Conservation (phyloP, 1,140 invertebrate species). For the Saxidomus purpurata region DNA sequence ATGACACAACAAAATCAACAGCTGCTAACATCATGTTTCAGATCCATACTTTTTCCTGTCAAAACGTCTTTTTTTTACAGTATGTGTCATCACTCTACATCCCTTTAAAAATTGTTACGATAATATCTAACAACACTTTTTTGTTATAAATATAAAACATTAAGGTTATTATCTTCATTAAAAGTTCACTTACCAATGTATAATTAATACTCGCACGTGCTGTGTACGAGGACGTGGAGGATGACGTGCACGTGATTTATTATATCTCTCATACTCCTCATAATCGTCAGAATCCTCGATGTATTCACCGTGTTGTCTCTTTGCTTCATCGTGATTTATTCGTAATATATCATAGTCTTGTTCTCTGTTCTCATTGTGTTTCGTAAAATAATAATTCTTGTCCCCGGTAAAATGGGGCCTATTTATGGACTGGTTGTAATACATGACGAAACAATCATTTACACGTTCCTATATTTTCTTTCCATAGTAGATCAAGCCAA, state of each 20-base stretch:
- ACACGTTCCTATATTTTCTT: too few species aligned
- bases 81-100: too few species aligned
- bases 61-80: too few species aligned
- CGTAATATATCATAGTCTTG: constrained; percentile 7
- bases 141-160: too few species aligned
- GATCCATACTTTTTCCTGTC: too few species aligned
- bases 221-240: background rate
- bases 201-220: background rate
- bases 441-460: too few species aligned
- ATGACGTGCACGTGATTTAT: background rate
- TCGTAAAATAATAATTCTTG: constrained; percentile 32
- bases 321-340: background rate
- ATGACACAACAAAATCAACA: too few species aligned
- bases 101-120: too few species aligned
- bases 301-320: background rate
- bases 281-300: background rate
- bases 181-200: constrained; percentile 33
- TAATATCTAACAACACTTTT: too few species aligned
- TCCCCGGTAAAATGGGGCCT: background rate
- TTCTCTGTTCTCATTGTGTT: background rate
- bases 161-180: too few species aligned
- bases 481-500: too few species aligned
- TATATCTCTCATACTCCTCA: background rate
- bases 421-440: background rate
- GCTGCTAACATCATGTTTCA: too few species aligned